These are phyloP conservation scores for Paraescarpia echinospica DNA, from an alignment of 1,140 invertebrate genomes.

Conservation along the genomic window DNA sequence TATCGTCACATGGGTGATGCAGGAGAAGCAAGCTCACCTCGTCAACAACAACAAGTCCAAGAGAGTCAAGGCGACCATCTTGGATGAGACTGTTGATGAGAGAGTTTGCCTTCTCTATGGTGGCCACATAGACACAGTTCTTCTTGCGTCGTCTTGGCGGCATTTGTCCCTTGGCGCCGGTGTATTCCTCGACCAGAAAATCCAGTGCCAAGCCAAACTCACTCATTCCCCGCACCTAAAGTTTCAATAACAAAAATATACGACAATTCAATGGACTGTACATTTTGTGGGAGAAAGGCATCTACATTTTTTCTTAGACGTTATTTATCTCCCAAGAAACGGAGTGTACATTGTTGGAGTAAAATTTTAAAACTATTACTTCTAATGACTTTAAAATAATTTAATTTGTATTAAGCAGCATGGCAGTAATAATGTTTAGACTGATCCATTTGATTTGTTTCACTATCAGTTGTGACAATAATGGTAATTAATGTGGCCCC, in stretches of 20 bases:
- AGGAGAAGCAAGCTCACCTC: slow-evolving; percentile 66
- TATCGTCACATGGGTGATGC: not conserved
- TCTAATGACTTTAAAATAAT: too few relatives aligned
- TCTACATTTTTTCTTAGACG: too few relatives aligned
- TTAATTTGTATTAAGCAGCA: too few relatives aligned
- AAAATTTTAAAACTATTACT: not conserved
- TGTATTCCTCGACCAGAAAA: slow-evolving; percentile 94
- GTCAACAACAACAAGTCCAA: slow-evolving; percentile 87
- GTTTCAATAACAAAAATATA: not conserved
- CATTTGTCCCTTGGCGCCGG: slow-evolving; percentile 78
- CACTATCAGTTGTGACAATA: too few relatives aligned
- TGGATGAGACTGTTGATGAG: slow-evolving; percentile 87
- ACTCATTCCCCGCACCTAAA: slow-evolving; percentile 76
- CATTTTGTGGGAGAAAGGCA: too few relatives aligned
- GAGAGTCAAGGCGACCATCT: slow-evolving; percentile 67
- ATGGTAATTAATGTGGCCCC: too few relatives aligned
- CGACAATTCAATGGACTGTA: not conserved
- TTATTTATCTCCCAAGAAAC: too few relatives aligned
- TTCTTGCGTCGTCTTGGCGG: slow-evolving; percentile 76
- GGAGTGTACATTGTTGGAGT: too few relatives aligned
- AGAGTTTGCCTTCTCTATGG: slow-evolving; percentile 89
- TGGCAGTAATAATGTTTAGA: too few relatives aligned
- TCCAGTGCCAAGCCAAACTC: slow-evolving; percentile 82
- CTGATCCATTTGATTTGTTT: too few relatives aligned
- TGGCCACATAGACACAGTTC: slow-evolving; percentile 84